Conservation (phyloP, 2,113 vertebrate species). For the Phalacrocorax carbo region DNA sequence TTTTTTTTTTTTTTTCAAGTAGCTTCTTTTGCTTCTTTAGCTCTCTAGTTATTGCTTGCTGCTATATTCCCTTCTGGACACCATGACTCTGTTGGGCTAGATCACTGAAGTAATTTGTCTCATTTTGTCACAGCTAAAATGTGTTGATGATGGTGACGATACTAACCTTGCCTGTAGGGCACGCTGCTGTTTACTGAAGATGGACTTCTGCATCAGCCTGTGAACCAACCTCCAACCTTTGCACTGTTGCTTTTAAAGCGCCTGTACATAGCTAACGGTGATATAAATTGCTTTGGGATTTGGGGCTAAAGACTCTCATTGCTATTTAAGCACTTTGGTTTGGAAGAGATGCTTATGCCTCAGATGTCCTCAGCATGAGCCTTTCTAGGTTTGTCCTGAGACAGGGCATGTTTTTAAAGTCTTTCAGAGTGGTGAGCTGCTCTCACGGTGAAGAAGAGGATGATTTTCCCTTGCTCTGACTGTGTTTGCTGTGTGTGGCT, state of each 20-base stretch:
- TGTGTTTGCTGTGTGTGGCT: fast-evolving
- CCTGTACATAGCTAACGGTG: background rate
- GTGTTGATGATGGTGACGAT: background rate
- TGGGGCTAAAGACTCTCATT: background rate
- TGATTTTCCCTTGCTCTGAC: background rate
- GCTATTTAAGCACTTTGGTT: background rate
- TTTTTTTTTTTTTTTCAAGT: background rate
- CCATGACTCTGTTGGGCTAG: background rate
- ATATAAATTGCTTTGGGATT: background rate
- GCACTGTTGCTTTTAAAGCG: background rate
- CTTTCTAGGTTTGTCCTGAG: background rate
- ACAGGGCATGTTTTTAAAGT: background rate
- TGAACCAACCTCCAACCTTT: background rate
- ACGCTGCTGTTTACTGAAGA: background rate
- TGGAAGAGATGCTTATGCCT: background rate
- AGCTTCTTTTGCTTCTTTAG: background rate
- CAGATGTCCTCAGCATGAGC: background rate
- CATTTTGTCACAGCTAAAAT: background rate
- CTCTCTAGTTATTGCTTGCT: background rate
- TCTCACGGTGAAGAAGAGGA: background rate
- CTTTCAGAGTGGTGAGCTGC: background rate
- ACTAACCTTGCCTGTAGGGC: background rate
- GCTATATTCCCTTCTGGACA: background rate
- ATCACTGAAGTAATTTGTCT: background rate
- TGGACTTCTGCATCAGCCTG: background rate